These are phyloP conservation scores for Cinclus mexicanus DNA, from an alignment of 2,113 vertebrate species.

Conservation along the genomic window DNA sequence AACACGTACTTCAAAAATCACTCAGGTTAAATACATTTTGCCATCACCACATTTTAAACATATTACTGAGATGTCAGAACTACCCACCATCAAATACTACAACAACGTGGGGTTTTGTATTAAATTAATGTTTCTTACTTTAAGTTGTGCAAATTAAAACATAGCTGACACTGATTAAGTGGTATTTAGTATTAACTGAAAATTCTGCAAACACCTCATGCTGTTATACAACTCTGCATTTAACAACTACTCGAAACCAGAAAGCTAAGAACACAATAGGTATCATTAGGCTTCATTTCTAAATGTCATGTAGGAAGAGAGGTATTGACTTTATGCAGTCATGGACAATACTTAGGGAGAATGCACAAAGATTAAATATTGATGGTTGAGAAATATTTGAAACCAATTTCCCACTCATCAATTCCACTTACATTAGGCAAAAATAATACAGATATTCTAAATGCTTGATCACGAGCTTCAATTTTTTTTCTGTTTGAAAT, in stretches of 20 bases:
- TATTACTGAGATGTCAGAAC: background rate
- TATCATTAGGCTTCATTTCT: background rate
- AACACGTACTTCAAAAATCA: background rate
- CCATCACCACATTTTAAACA: background rate
- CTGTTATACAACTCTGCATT: background rate
- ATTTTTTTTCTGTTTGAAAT: background rate
- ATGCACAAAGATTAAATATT: background rate
- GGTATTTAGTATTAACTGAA: background rate
- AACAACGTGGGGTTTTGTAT: background rate
- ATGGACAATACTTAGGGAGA: conserved; percentile 20
- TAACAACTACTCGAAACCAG: background rate
- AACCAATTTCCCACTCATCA: conserved; percentile 19
- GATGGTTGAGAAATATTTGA: conserved; percentile 22
- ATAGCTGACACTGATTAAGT: background rate
- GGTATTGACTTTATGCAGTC: background rate
- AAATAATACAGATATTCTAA: conserved; percentile 30
- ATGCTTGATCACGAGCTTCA: background rate
- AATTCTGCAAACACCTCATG: background rate
- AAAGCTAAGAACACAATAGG: background rate
- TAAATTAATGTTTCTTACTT: background rate
- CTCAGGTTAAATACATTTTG: background rate
- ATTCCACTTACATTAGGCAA: background rate
- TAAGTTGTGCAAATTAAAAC: background rate
- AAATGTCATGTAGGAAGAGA: background rate
- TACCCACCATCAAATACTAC: background rate